A percentile compares a stretch with the other conserved stretches of the same genome.
Evolutionary conservation across 2,888 invertebrate genomes (phyloP).

Genomic region (Chymomyza amoena): DNA sequence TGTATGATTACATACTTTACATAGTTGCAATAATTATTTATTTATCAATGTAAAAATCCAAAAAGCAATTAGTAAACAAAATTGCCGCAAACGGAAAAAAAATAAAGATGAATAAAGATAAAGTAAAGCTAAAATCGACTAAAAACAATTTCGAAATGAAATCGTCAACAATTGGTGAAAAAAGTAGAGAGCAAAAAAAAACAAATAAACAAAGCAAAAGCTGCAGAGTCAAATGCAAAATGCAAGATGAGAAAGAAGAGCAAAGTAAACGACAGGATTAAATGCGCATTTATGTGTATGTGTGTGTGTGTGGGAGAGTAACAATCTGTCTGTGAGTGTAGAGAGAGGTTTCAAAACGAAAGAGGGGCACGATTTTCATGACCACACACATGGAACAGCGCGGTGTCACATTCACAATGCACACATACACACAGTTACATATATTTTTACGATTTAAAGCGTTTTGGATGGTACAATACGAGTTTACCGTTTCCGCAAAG

Average conservation of each 20-base stretch:
- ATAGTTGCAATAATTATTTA: constrained; percentile 21
- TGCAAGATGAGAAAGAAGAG: not conserved
- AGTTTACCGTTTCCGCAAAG: not conserved
- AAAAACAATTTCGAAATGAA: constrained; percentile 2
- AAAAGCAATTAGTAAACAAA: constrained; percentile 46
- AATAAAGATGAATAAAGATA: not conserved
- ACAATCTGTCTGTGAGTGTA: not conserved
- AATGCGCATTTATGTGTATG: constrained; percentile 27
- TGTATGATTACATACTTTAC: not conserved
- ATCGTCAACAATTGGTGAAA: constrained; percentile 1
- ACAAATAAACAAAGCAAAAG: not conserved
- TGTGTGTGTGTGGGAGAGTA: constrained; percentile 9
- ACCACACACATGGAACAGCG: not conserved
- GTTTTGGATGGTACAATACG: not conserved
- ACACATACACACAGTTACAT: constrained; percentile 9
- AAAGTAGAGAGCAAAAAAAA: not conserved
- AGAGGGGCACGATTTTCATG: not conserved
- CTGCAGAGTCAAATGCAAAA: not conserved
- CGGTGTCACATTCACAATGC: constrained; percentile 13
- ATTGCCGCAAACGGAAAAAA: constrained; percentile 12
- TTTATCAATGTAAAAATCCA: constrained; percentile 12
- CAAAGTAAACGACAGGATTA: constrained; percentile 36
- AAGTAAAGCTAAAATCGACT: not conserved
- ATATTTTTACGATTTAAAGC: not conserved
- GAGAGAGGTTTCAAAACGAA: not conserved